Evolutionary conservation across 2,113 vertebrate species (phyloP).

Genomic region (Pachypanchax playfairii): DNA sequence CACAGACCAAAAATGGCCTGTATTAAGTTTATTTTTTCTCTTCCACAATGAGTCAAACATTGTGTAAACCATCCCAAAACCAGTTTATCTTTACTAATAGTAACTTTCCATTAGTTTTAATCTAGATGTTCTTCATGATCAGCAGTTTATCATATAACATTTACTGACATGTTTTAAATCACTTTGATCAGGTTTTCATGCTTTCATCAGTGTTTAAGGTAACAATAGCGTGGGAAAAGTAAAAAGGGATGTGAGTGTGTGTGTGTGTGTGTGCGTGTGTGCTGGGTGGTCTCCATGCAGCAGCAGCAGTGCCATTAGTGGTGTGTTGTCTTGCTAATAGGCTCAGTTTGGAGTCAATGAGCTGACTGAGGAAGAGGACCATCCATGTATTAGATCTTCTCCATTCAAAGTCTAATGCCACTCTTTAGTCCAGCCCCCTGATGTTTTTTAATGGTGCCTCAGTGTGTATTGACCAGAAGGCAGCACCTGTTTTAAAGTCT

Average conservation of each 20-base stretch:
- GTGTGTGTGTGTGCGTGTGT: slow-evolving; percentile 56
- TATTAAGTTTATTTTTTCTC: neutral
- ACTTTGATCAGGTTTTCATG: slow-evolving; percentile 56
- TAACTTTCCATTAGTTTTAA: too few relatives aligned
- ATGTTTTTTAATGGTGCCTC: slow-evolving; percentile 78
- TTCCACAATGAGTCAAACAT: neutral
- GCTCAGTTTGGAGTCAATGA: slow-evolving; percentile 80
- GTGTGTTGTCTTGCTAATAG: slow-evolving; percentile 84
- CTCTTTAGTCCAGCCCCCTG: slow-evolving; percentile 59
- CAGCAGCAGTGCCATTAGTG: slow-evolving; percentile 77
- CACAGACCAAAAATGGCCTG: too few relatives aligned
- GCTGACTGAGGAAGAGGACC: slow-evolving; percentile 77
- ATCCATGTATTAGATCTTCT: slow-evolving; percentile 79
- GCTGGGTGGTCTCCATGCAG: slow-evolving; percentile 71
- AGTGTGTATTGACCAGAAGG: slow-evolving; percentile 75
- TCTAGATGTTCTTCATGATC: too few relatives aligned
- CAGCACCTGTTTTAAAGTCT: slow-evolving; percentile 69
- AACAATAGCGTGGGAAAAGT: slow-evolving; percentile 70
- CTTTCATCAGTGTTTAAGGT: slow-evolving; percentile 43
- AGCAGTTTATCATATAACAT: too few relatives aligned
- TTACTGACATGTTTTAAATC: slow-evolving; percentile 20
- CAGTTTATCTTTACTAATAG: too few relatives aligned
- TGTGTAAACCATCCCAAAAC: too few relatives aligned
- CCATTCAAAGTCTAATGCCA: slow-evolving; percentile 83
- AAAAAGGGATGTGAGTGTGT: slow-evolving; percentile 48